Evolutionary conservation across 2,888 invertebrate genomes (phyloP), one percentile per base, ranked within the genome.

Genomic region (Tetrapedia diversipes): DNA sequence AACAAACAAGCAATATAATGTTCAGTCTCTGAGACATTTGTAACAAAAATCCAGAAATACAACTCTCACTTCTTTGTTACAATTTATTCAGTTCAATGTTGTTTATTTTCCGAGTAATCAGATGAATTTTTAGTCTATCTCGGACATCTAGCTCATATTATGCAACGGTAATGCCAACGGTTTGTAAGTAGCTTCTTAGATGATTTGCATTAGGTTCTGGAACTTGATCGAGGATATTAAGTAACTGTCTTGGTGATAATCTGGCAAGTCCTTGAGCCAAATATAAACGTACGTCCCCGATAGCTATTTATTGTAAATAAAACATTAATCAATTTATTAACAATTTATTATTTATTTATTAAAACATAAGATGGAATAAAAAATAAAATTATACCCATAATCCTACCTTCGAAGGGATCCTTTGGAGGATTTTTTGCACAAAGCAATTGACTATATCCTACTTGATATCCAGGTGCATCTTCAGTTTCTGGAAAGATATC

Each of bases 401-500:
- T 41, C 43, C 10, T 89, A 94, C 96, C 94, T 87, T 94, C 93
- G 2, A 97, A 93, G 0, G 96, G 96, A 92, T 98, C 98, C 70
- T 93, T 93, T 81, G 94, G 94, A 59, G 94, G 93, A 85, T 95
- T 95, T 84, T 95, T 95, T 0, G 98, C 98, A 93, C 96, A 98
- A 19, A 96, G 94, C 16, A 99, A 93, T 89, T 97, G 97, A 2
- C 97, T 96, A 92, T 97, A 98, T 74, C 96, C 95, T 8, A 96
- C 96, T 92, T 98, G 97, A 92, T 97, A 98, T 70, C 97, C 96
- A 11, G 96, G 95, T 24, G 95, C 92, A 87, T 97, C 97, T 85
- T 98, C 98, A 37, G 97, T 95, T 87, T 98, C 98, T 16, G 97
- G 94, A 92, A 97, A 96, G 82, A 94, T 92, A 90, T 97, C 97